Evolutionary conservation across 2,113 vertebrate species (phyloP).

Genomic region (Agapornis roseicollis): DNA sequence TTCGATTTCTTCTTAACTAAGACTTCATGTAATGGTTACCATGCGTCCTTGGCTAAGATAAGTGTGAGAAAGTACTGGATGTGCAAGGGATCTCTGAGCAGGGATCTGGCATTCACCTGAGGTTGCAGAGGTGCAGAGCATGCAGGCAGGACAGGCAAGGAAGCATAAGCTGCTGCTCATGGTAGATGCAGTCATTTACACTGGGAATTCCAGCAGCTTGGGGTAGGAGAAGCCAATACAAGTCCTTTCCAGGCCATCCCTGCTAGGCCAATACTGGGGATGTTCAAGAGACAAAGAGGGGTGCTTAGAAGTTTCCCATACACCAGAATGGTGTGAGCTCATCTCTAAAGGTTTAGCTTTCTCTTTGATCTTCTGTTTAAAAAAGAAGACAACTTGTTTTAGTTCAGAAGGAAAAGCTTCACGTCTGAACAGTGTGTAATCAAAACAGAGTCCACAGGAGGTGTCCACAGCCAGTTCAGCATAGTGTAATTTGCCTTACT

Average conservation of each 20-base stretch:
- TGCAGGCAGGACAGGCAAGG: not conserved
- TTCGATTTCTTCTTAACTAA: not conserved
- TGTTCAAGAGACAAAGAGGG: not conserved
- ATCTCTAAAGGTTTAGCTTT: not conserved
- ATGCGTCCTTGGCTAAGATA: no score
- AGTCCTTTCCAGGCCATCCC: not conserved
- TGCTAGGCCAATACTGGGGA: not conserved
- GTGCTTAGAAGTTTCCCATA: not conserved
- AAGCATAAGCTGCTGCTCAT: not conserved
- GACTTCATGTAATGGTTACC: not conserved
- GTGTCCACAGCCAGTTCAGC: not conserved
- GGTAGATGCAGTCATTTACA: not conserved
- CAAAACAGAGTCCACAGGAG: not conserved
- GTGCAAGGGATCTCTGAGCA: not conserved
- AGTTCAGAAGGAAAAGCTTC: not conserved
- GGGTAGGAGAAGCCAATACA: not conserved
- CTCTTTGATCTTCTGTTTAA: not conserved
- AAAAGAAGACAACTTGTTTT: not conserved
- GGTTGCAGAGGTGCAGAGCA: not conserved
- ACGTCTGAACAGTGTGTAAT: rapidly evolving
- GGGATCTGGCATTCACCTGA: not conserved
- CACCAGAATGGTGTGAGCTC: not conserved
- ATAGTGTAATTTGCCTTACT: not conserved
- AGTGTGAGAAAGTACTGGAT: not conserved
- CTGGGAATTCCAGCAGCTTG: not conserved